Evolutionary conservation across 2,113 vertebrate genomes (phyloP).

Genomic region (Elachura formosa): DNA sequence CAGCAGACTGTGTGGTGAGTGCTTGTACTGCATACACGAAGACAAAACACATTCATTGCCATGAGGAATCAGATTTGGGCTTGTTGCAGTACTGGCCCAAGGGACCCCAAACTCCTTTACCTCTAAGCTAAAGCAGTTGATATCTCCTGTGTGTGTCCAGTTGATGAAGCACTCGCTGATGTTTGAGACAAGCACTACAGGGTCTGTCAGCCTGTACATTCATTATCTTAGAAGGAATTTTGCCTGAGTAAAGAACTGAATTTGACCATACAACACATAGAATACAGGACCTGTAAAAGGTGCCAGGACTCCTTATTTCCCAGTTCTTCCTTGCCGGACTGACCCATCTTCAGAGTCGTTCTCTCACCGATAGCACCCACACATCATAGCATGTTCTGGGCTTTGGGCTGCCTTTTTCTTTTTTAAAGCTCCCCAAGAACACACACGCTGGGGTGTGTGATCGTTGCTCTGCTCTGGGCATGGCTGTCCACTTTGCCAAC

Average conservation of each 20-base stretch:
- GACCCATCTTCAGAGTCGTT: neutral
- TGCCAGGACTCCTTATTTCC: neutral
- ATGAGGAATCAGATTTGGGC: neutral
- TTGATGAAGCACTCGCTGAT: neutral
- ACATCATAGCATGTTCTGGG: neutral
- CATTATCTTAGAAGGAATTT: neutral
- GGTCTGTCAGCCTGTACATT: neutral
- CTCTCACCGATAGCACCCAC: fast-evolving
- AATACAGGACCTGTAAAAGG: neutral
- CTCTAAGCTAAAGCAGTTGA: neutral
- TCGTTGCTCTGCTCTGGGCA: neutral
- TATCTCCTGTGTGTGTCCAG: neutral
- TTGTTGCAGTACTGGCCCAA: neutral
- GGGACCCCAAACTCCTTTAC: neutral
- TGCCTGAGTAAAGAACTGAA: neutral
- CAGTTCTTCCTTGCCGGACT: neutral
- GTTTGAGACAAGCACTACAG: neutral
- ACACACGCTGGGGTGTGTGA: neutral
- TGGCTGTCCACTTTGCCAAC: neutral
- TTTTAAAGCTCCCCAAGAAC: neutral
- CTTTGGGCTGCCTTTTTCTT: neutral
- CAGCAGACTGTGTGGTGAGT: neutral
- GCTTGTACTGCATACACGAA: neutral
- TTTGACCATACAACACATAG: neutral
- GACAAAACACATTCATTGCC: neutral